phyloP scores from a whole-genome alignment of 1,140 invertebrate genomes.

The Sarcophaga bullata region DNA sequence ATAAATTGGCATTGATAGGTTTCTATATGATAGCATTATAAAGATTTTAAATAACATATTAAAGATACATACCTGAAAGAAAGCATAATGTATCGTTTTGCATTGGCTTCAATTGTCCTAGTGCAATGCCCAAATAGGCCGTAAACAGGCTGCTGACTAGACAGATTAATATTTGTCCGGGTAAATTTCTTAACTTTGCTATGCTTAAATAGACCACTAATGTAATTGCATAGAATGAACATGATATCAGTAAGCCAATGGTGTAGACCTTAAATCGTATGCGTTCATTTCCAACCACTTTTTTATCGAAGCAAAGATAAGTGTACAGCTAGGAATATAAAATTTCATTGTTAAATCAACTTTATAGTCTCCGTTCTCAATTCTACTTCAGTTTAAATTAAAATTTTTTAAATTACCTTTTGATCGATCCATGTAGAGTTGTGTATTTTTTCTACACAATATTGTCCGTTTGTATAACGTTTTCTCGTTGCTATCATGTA shows the following conservation, averaged over 20 bases:
- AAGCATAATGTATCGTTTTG: slow-evolving; percentile 57
- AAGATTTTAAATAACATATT: too few species aligned
- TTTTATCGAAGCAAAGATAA: slow-evolving; percentile 59
- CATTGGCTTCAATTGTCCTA: slow-evolving; percentile 66
- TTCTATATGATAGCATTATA: too few species aligned
- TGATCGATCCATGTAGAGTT: slow-evolving; percentile 47
- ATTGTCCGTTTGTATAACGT: slow-evolving; percentile 55
- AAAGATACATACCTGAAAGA: slow-evolving; percentile 53
- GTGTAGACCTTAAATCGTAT: slow-evolving; percentile 61
- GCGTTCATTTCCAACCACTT: slow-evolving; percentile 56
- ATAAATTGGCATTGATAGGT: too few species aligned
- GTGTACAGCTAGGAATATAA: slow-evolving; percentile 51
- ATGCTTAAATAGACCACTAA: slow-evolving; percentile 74
- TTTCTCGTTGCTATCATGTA: slow-evolving; percentile 50
- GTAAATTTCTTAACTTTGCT: slow-evolving; percentile 73
- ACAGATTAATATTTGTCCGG: slow-evolving; percentile 77
- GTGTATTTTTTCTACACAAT: slow-evolving; percentile 57
- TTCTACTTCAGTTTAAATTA: too few species aligned
- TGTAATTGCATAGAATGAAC: slow-evolving; percentile 72
- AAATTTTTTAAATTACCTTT: slow-evolving; percentile 51
- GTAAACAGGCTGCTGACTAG: slow-evolving; percentile 73
- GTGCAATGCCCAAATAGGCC: slow-evolving; percentile 71
- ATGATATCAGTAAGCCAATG: slow-evolving; percentile 67
- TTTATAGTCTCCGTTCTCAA: too few species aligned
- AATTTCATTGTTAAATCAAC: not conserved